Evolutionary conservation across 2,888 invertebrate species (phyloP), one percentile per base, ranked within the genome.

Genomic region (Epinotia brunnichana): DNA sequence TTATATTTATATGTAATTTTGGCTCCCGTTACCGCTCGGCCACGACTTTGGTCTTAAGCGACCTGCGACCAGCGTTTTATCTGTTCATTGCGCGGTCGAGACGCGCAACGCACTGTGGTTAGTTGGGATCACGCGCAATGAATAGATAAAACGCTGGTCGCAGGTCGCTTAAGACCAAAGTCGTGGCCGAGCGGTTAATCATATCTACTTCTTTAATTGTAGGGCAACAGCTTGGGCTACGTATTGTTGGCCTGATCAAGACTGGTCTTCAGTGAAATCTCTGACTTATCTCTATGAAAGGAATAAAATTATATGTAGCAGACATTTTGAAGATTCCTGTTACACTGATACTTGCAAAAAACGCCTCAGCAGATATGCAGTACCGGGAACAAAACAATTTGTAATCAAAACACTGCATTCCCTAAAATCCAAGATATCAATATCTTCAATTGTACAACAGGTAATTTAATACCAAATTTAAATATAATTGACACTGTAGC

Each of bases 271-370:
- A n/a, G 19, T 57, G 11, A 56, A 67, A 9, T 56, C 56, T 10
- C 44, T 67, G 15, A 15, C 44, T 56, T 7, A 15, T 10, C 41
- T 57, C 13, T 41, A 57, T 24, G 56, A 57, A 44, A 41, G 15
- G 2, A 13, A 13, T 44, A 67, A 66, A 39, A 13, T 66, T 2
- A 17, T 66, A 66, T 66, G 64, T 17, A 19, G 17, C 15, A 66
- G 54, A 17, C 64, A 66, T 54, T 66, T 66, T n/a, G n/a, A 54
- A 19, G 54, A 66, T 39, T 66, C 64, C 35, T 66, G 54, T 39
- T 66, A 17, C 35, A 53, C 35, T 54, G 54, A 54, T 41, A 54
- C 39, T 54, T 11, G 3, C 39, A 66, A 66, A n/a, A 66, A 53
- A 11, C n/a, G 54, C 15, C 19, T 66, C 4, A 54, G 54, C 39